Percentiles rank a stretch among this genome's conserved stretches.
These are phyloP conservation scores for Cygnus buccinator DNA, from an alignment of 2,113 vertebrate genomes.

Conservation along the genomic window DNA sequence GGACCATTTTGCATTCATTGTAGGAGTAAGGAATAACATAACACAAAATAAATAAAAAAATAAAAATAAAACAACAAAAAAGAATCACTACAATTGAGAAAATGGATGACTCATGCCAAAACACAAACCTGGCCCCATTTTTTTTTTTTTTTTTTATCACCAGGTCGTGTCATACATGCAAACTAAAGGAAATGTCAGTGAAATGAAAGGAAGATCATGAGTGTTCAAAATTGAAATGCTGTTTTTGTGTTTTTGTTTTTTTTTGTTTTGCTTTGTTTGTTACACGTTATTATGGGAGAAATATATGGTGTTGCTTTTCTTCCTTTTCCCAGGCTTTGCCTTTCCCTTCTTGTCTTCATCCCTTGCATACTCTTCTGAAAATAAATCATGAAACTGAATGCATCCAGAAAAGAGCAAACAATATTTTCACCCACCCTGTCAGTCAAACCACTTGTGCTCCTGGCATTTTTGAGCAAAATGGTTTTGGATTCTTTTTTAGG, in stretches of 20 bases:
- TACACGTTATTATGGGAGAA: background rate
- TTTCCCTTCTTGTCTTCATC: background rate
- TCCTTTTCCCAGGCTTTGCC: background rate
- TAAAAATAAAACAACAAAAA: background rate
- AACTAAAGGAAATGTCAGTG: background rate
- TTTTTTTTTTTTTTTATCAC: background rate
- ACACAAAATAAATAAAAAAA: background rate
- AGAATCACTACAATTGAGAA: background rate
- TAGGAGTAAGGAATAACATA: background rate
- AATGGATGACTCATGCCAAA: background rate
- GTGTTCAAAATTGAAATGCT: background rate
- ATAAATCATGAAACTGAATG: background rate
- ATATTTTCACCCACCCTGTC: background rate
- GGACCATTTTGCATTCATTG: background rate
- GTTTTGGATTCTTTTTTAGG: background rate
- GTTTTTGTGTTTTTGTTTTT: background rate
- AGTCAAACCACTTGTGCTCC: background rate
- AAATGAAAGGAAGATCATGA: background rate
- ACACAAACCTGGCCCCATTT: background rate
- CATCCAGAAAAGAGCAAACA: background rate
- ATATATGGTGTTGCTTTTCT: background rate
- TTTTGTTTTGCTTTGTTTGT: background rate
- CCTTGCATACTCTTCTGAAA: background rate
- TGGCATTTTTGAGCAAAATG: background rate
- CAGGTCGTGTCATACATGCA: fast-evolving